Percentiles rank a stretch among this genome's conserved stretches.
Conservation (phyloP, 2,797 vertebrate genomes). For the Dermochelys coriacea region DNA sequence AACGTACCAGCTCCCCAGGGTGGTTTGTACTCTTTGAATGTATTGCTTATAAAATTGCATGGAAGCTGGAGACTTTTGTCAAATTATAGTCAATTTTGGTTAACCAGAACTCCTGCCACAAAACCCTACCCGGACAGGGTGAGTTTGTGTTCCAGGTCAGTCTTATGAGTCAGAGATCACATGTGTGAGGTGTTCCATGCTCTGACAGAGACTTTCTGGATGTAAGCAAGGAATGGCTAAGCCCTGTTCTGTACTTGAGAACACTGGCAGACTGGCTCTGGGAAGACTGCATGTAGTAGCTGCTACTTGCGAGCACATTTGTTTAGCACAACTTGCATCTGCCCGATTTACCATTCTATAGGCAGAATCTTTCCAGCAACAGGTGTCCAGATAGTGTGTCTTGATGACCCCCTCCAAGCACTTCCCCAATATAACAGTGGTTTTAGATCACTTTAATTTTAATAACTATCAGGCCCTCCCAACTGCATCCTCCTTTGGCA, state of each 20-base stretch:
- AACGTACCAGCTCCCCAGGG: not conserved
- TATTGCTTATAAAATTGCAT: not conserved
- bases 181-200: not conserved
- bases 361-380: not conserved
- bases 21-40: not conserved
- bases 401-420: not conserved
- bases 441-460: not conserved
- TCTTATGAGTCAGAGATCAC: not conserved
- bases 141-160: not conserved
- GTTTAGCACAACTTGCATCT: not conserved
- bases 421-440: not conserved
- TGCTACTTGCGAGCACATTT: not conserved
- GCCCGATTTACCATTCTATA: not conserved
- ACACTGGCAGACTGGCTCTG: not conserved
- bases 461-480: not conserved
- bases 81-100: not conserved
- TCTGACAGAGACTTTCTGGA: not conserved
- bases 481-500: slow-evolving; percentile 4
- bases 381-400: not conserved
- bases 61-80: not conserved
- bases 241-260: not conserved
- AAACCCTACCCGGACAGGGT: not conserved
- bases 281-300: not conserved
- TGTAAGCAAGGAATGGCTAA: not conserved
- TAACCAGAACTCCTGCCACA: not conserved